Evolutionary conservation across 1,140 invertebrate species (phyloP).

Genomic region (Globodera rostochiensis): DNA sequence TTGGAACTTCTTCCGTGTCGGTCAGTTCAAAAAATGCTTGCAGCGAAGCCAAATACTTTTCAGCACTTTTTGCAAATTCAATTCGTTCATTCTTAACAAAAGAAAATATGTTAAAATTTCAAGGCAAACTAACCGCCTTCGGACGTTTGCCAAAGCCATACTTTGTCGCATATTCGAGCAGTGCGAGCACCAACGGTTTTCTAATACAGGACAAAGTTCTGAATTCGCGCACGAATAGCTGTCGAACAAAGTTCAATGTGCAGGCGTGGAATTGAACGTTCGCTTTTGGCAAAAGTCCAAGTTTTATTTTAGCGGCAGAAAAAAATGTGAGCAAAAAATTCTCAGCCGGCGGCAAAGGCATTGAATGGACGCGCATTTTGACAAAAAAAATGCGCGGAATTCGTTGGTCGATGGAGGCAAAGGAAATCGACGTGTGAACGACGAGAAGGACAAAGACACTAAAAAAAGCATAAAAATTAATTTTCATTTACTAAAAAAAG

Average conservation of each 20-base stretch:
- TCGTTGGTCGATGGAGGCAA: conserved; percentile 14
- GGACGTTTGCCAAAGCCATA: no score
- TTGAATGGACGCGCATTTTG: conserved; percentile 1
- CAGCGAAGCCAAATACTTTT: neutral
- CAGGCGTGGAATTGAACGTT: conserved; percentile 6
- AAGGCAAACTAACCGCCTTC: neutral
- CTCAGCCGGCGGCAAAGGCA: neutral
- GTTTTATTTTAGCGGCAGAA: neutral
- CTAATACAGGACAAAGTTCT: conserved; percentile 4
- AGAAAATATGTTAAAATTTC: neutral
- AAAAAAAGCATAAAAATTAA: neutral
- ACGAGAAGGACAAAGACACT: neutral
- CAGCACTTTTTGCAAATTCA: neutral
- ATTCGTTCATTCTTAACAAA: neutral
- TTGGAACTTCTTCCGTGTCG: neutral
- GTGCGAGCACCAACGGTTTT: conserved; percentile 12
- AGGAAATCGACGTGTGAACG: conserved; percentile 21
- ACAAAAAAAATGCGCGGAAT: conserved; percentile 1
- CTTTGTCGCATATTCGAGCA: neutral
- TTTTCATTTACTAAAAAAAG: neutral
- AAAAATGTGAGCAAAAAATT: conserved; percentile 10
- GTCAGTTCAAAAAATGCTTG: neutral
- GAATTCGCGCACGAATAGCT: neutral
- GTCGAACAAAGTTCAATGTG: neutral
- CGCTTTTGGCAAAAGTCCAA: neutral